A percentile compares a stretch with the other conserved stretches of the same genome.
Conservation (phyloP, 2,797 vertebrate genomes). For the Chelidonichthys spinosus region DNA sequence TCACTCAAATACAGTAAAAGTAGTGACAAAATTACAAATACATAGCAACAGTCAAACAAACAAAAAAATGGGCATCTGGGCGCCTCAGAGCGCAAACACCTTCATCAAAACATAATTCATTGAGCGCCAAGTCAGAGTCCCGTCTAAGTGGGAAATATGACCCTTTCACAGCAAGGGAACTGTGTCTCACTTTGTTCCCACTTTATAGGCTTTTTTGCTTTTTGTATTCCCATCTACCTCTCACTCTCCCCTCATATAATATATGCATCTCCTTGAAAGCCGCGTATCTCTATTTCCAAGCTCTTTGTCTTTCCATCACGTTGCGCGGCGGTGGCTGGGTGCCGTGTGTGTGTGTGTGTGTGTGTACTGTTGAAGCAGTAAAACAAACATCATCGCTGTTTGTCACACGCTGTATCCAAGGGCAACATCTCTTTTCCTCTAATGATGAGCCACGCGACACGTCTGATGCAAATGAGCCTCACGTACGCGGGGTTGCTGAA, state of each 20-base stretch:
- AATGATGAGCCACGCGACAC: conserved; percentile 39
- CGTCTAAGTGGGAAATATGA: conserved; percentile 48
- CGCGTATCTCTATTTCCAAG: conserved; percentile 15
- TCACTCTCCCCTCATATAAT: not conserved
- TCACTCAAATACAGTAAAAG: no score
- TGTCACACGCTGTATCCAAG: conserved; percentile 62
- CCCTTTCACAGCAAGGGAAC: conserved; percentile 45
- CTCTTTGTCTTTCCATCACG: conserved; percentile 46
- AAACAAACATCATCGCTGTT: conserved; percentile 62
- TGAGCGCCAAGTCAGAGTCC: no score
- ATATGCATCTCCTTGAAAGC: conserved; percentile 11
- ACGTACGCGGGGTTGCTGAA: conserved; percentile 37
- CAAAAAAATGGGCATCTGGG: no score
- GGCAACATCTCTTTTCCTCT: conserved; percentile 53
- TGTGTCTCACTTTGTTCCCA: conserved; percentile 19
- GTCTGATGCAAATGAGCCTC: conserved; percentile 61
- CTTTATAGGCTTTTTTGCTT: conserved; percentile 2
- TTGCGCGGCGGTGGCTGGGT: not conserved
- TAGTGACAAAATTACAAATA: no score
- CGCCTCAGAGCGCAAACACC: no score
- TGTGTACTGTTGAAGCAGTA: conserved; percentile 49
- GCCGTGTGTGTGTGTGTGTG: conserved; percentile 41
- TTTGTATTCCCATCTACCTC: conserved; percentile 20
- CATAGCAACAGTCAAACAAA: no score
- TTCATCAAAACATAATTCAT: no score